Percentiles rank a stretch among this genome's conserved stretches.
Conservation (phyloP, 2,797 vertebrate species). For the Melanotaenia maccullochi region DNA sequence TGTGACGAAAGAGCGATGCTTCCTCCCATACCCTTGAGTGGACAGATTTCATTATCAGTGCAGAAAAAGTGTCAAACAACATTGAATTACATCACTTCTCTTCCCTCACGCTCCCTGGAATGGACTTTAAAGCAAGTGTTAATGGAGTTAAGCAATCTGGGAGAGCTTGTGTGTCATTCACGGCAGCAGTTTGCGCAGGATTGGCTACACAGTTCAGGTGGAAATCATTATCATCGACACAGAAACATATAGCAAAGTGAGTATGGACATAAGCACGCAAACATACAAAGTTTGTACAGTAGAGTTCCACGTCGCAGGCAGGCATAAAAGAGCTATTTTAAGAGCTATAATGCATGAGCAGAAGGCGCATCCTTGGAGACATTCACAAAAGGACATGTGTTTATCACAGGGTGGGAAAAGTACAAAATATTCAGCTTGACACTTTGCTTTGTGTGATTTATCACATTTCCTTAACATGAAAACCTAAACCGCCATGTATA, state of each 20-base stretch:
- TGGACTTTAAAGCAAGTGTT: constrained; percentile 65
- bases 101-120: constrained; percentile 43
- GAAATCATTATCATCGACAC: constrained; percentile 89
- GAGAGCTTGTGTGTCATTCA: constrained; percentile 69
- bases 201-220: constrained; percentile 89
- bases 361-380: constrained; percentile 14
- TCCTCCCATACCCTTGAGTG: constrained; percentile 12
- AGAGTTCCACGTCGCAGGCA: constrained; percentile 14
- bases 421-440: background rate
- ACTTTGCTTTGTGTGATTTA: background rate
- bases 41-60: constrained; percentile 35
- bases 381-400: constrained; percentile 12
- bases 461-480: background rate
- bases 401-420: constrained; percentile 26
- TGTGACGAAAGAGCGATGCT: background rate
- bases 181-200: constrained; percentile 80
- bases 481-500: background rate
- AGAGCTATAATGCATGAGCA: constrained; percentile 11
- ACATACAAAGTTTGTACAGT: constrained; percentile 19
- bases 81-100: constrained; percentile 46
- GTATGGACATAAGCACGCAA: constrained; percentile 28
- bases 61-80: constrained; percentile 37
- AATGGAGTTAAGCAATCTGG: constrained; percentile 77
- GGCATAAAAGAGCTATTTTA: constrained; percentile 6
- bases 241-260: constrained; percentile 38